A percentile compares a stretch with the other conserved stretches of the same genome.
These are phyloP conservation scores for Scotopteryx bipunctaria DNA, from an alignment of 2,888 invertebrate genomes.

Conservation along the genomic window DNA sequence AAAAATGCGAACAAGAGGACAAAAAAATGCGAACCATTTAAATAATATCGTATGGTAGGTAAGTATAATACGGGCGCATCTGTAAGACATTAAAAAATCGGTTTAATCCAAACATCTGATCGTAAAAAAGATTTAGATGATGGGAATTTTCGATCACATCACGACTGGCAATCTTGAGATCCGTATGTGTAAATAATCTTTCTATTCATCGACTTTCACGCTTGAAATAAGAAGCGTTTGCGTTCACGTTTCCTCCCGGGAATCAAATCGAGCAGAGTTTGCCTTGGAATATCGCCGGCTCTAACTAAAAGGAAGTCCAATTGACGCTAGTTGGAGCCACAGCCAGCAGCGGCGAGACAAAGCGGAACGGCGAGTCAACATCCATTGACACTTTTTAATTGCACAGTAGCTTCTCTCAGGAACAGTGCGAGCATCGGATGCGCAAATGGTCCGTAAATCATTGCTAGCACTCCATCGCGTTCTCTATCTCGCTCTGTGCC, in stretches of 20 bases:
- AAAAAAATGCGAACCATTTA: too few species aligned
- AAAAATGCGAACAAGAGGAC: too few species aligned
- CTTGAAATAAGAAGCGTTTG: constrained; percentile 22
- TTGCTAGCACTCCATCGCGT: constrained; percentile 54
- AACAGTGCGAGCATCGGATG: constrained; percentile 53
- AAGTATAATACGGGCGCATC: too few species aligned
- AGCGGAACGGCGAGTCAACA: constrained; percentile 48
- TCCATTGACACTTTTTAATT: constrained; percentile 60
- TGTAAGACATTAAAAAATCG: neutral
- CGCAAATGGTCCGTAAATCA: constrained; percentile 63
- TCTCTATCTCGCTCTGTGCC: constrained; percentile 51
- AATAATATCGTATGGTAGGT: too few species aligned
- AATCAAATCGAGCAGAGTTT: constrained; percentile 31
- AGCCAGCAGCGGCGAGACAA: constrained; percentile 44
- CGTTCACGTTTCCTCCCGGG: constrained; percentile 17
- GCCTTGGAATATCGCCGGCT: constrained; percentile 25
- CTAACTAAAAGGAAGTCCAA: constrained; percentile 46
- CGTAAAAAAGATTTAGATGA: constrained; percentile 3
- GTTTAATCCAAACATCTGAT: constrained; percentile 8
- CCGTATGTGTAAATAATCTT: constrained; percentile 27
- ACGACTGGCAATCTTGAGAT: constrained; percentile 23
- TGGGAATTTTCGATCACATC: constrained; percentile 18
- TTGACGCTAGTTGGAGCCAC: constrained; percentile 44
- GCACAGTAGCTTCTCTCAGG: constrained; percentile 47
- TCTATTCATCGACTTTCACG: constrained; percentile 23